A percentile compares a stretch with the other conserved stretches of the same genome.
phyloP scores from a whole-genome alignment of 2,797 vertebrate genomes.

The Paratrypauchen microcephalus region DNA sequence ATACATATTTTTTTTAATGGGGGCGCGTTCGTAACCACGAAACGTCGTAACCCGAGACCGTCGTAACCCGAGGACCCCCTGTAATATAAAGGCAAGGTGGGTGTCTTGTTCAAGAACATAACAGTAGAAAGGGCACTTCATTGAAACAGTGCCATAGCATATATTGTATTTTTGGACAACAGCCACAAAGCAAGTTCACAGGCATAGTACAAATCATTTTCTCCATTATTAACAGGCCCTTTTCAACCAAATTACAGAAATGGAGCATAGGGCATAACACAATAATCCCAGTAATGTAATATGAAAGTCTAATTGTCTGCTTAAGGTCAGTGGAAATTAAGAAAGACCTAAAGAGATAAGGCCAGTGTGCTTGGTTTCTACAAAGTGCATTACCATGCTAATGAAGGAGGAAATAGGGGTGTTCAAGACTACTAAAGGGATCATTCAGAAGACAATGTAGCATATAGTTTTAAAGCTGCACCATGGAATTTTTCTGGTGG shows the following conservation, averaged over 20 bases:
- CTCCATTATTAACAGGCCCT: not conserved
- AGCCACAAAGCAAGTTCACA: not conserved
- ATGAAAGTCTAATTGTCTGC: slow-evolving; percentile 11
- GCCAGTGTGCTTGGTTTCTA: not conserved
- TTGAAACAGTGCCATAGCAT: no score
- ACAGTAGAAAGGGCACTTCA: not conserved
- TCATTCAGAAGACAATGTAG: not conserved
- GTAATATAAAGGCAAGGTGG: no score
- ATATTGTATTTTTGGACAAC: not conserved
- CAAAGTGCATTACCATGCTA: not conserved
- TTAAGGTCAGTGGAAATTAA: slow-evolving; percentile 19
- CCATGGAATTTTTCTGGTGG: not conserved
- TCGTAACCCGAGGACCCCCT: no score
- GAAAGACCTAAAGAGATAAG: slow-evolving; percentile 10
- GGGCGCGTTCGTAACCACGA: no score
- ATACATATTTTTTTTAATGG: no score
- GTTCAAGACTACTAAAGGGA: not conserved
- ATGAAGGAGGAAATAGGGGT: not conserved
- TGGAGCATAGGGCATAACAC: slow-evolving; percentile 1
- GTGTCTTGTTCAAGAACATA: not conserved
- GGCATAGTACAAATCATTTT: not conserved
- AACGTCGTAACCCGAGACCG: no score
- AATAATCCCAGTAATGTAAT: slow-evolving; percentile 22
- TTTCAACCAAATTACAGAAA: not conserved
- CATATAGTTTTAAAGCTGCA: not conserved